phyloP scores from a whole-genome alignment of 2,797 vertebrate genomes.

The Gymnothorax javanicus region DNA sequence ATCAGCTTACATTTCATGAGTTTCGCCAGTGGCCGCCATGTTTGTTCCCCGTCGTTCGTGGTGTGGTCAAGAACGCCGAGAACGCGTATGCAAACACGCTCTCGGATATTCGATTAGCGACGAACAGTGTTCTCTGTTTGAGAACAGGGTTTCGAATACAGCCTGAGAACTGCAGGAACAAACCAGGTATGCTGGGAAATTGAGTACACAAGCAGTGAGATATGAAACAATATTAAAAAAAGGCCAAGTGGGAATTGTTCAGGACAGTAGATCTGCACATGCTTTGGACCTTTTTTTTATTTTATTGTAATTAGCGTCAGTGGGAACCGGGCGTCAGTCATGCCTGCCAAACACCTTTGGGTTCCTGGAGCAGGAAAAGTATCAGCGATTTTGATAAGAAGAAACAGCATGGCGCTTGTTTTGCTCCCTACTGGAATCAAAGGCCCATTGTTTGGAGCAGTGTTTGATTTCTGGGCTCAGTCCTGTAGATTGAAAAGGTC shows the following conservation, averaged over 20 bases:
- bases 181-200: slow-evolving; percentile 6
- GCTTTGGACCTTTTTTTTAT: not conserved
- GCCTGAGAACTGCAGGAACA: too few relatives aligned
- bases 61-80: too few relatives aligned
- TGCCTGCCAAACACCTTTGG: not conserved
- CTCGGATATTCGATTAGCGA: too few relatives aligned
- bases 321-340: not conserved
- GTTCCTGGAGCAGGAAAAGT: not conserved
- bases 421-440: not conserved
- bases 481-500: not conserved
- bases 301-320: not conserved
- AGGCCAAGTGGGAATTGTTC: not conserved
- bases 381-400: not conserved
- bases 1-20: too few relatives aligned
- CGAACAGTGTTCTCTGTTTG: too few relatives aligned
- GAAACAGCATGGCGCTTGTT: not conserved
- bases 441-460: not conserved
- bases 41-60: too few relatives aligned
- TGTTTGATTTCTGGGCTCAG: not conserved
- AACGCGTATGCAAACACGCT: too few relatives aligned
- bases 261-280: not conserved
- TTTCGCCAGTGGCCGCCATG: too few relatives aligned
- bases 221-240: not conserved
- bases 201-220: not conserved
- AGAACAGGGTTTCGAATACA: too few relatives aligned